Evolutionary conservation across 1,140 invertebrate species (phyloP), one percentile per base, ranked within the genome.

Genomic region (Drosophila carrolli): DNA sequence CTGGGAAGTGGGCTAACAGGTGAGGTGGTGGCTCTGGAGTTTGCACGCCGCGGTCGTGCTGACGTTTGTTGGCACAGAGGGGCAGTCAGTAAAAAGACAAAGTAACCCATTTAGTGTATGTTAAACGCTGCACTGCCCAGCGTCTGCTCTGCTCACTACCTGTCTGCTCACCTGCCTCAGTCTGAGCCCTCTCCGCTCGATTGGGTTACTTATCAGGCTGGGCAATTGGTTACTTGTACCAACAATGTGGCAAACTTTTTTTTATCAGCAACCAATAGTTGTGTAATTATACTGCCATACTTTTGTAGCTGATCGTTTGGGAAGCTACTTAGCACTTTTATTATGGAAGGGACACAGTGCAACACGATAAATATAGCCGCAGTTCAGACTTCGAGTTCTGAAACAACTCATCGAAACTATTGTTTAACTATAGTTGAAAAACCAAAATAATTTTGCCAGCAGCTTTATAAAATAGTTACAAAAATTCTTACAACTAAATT

Each of bases 81-180:
- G 74, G 4, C 44, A 51, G 44, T 51, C 59, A 44, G 71, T 40
- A 37, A 54, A n/a, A 43, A 57, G 71, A 68, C 55, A 57, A 82
- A 73, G 71, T 81, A 89, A 89, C 84, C 84, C 80, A 89, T 77
- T 89, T 89, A 81, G 62, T 60, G 84, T 84, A 48, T 89, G 79
- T 88, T 88, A 83, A 86, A 86, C 82, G 82, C 80, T 32, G 48
- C 63, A 19, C 50, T 73, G 43, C 53, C 32, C 16, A 35, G 47
- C 38, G 53, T 37, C 38, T 57, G 48, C 44, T 60, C 68, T 43
- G 51, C 40, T 55, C 50, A 61, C 56, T 62, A 48, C 16, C 8
- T 35, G 38, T 37, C 47, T 40, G 37, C 63, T 38, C 59, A 16
- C 27, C 16, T 29, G 74, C 54, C 2, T 44, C 35, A 9, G 46